phyloP scores from a whole-genome alignment of 2,113 vertebrate species.

The Hydrolagus affinis region DNA sequence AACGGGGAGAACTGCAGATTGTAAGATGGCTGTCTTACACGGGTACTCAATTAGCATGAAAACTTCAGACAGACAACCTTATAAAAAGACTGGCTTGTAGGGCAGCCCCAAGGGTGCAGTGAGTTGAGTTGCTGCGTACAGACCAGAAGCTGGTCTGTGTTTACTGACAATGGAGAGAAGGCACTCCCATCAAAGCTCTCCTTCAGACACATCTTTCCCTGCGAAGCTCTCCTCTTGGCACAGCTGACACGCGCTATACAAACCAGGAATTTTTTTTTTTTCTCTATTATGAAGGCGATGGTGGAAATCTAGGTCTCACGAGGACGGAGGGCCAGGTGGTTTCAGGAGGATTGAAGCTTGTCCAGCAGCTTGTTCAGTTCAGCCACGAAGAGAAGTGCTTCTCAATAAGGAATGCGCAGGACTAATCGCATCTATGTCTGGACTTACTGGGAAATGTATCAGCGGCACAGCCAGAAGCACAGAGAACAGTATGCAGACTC shows the following conservation, averaged over 20 bases:
- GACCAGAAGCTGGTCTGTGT: too few relatives aligned
- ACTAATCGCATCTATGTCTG: neutral
- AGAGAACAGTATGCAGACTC: conserved; percentile 71
- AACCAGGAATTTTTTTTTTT: conserved; percentile 41
- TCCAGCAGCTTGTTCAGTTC: too few relatives aligned
- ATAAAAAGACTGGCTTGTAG: too few relatives aligned
- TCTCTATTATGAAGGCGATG: conserved; percentile 37
- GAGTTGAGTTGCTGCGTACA: too few relatives aligned
- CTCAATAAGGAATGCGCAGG: neutral
- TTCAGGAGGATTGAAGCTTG: neutral
- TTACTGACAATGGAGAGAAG: too few relatives aligned
- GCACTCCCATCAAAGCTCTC: too few relatives aligned
- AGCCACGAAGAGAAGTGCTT: too few relatives aligned
- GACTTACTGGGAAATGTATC: conserved; percentile 91
- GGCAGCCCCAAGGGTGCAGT: too few relatives aligned
- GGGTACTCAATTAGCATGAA: neutral
- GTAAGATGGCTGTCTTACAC: too few relatives aligned
- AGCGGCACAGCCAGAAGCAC: conserved; percentile 85
- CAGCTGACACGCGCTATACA: too few relatives aligned
- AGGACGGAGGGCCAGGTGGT: neutral
- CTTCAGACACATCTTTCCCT: too few relatives aligned
- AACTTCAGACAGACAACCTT: neutral
- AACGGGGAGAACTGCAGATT: conserved; percentile 18
- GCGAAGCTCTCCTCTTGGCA: too few relatives aligned
- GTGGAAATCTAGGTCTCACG: neutral